Percentiles rank a stretch among this genome's conserved stretches.
phyloP scores from a whole-genome alignment of 2,113 vertebrate species.

The Sapajus apella region DNA sequence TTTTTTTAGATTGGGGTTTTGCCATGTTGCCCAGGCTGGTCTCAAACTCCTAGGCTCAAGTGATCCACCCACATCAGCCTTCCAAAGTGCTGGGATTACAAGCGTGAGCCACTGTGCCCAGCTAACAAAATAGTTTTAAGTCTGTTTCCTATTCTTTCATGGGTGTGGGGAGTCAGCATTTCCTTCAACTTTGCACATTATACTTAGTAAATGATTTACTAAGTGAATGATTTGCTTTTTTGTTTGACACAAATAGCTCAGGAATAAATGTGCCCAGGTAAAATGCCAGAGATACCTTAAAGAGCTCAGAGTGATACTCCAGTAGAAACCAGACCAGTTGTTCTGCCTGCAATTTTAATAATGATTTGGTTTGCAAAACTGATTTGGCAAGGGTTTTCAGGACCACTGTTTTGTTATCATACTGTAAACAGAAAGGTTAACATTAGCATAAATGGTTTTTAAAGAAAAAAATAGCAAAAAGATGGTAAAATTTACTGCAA shows the following conservation, averaged over 20 bases:
- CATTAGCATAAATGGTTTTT: background rate
- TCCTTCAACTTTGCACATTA: background rate
- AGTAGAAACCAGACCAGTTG: slow-evolving; percentile 87
- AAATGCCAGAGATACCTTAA: slow-evolving; percentile 84
- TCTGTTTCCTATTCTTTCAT: background rate
- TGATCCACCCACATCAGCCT: background rate
- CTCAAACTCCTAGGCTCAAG: background rate
- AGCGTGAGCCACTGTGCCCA: background rate
- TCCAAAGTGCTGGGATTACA: background rate
- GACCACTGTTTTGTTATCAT: slow-evolving; percentile 85
- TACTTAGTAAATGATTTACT: slow-evolving; percentile 42
- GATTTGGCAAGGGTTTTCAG: slow-evolving; percentile 88
- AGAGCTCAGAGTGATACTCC: slow-evolving; percentile 86
- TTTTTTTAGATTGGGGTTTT: background rate
- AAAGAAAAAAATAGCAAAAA: background rate
- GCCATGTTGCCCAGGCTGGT: background rate
- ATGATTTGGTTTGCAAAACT: slow-evolving; percentile 84
- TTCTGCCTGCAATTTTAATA: slow-evolving; percentile 85
- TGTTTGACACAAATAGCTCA: slow-evolving; percentile 19
- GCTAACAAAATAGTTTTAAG: background rate
- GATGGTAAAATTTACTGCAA: background rate
- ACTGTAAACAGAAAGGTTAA: slow-evolving; percentile 78
- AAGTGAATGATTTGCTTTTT: slow-evolving; percentile 27
- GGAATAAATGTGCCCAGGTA: background rate
- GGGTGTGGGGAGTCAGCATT: background rate